Base-by-base conservation (phyloP, 2,797 vertebrate genomes). In the Pelodytes ibericus region DNA sequence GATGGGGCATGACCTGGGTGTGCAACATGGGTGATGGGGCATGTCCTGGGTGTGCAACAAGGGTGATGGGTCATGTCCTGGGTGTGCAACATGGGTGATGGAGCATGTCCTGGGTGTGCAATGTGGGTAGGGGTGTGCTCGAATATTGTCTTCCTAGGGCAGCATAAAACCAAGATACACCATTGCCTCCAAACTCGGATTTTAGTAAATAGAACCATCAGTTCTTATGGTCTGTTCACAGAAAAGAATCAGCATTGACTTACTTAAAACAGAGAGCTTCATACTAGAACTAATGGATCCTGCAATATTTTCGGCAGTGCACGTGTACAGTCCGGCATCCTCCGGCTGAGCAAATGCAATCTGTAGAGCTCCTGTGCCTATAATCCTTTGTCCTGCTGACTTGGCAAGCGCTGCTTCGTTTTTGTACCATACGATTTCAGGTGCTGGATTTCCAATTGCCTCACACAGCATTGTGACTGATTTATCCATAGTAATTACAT, bases 321-420 rank as follows among this genome's bases (percentile, higher is more conserved):
- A 99, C 0, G 91, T 96, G 85, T 98, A 99, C 61, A 74, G 89
- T 1, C 96, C 97, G 0, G 90, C 71, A 3, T 99, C 95, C 0
- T 79, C 81, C 0, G 94, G 91, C 84, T 94, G 95, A 64, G 89
- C 87, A 53, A 97, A 95, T 1, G 92, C 89, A 0, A 99, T 89
- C 68, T 98, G 96, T 80, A 99, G 89, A 0, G 94, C 94, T 0
- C 97, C 98, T 0, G 90, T 94, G 82, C 89, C 92, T 53, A 98
- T 94, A 47, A 94, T 74, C 25, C 92, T 91, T 73, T 85, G 93
- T 0, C 91, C 91, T 5, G 95, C 2, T 0, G 95, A 94, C 73
- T 95, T 94, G 0, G 22, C 66, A 60, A 98, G 72, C 0, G 80
- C 84, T 31, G 88, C 90, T 3, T 95, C 94, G 1, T 95, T 93